Base-by-base conservation (phyloP, 2,797 vertebrate genomes). In the Potorous gilbertii region DNA sequence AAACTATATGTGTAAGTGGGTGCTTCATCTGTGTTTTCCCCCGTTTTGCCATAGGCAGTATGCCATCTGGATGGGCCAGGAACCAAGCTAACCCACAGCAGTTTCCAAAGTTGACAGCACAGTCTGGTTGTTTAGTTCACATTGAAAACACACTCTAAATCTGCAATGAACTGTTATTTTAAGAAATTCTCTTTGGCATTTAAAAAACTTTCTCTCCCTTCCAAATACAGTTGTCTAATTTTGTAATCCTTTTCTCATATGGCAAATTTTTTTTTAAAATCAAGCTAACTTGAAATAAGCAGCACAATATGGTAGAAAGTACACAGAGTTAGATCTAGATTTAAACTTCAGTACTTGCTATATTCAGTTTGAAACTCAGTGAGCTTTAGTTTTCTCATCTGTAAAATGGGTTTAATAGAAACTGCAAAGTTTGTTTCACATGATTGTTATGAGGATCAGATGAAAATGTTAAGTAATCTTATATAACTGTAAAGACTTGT, bases 91-190 rank as follows among this genome's bases (percentile, higher is more conserved):
- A 93, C 90, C 91, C 54, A 92, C 27, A 14, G 92, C 29, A 66
- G 89, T 96, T 96, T 96, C 92, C 81, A 95, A 97, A 94, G 94
- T 31, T 96, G 96, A 96, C 66, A 95, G 93, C 93, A 96, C 97
- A 97, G 97, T 95, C 93, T 96, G 92, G 94, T 95, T 96, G 95
- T 97, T 96, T 96, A 94, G 95, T 95, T 97, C 96, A 96, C 91
- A 96, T 0, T 95, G 95, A 96, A 97, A 97, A 97, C 92, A 97
- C n/a, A 94, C 90, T 95, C 29, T 94, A 93, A 94, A 96, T 93
- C 90, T 95, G 96, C 97, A 50, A 96, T 74, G 92, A 97, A 94
- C 92, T 95, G 59, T 95, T 94, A 90, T 94, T 97, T 95, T 96
- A 91, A 56, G 40, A 96, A 96, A 96, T 62, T 14, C 81, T 97